phyloP scores from a whole-genome alignment of 2,113 vertebrate genomes.

The Malurus melanocephalus region DNA sequence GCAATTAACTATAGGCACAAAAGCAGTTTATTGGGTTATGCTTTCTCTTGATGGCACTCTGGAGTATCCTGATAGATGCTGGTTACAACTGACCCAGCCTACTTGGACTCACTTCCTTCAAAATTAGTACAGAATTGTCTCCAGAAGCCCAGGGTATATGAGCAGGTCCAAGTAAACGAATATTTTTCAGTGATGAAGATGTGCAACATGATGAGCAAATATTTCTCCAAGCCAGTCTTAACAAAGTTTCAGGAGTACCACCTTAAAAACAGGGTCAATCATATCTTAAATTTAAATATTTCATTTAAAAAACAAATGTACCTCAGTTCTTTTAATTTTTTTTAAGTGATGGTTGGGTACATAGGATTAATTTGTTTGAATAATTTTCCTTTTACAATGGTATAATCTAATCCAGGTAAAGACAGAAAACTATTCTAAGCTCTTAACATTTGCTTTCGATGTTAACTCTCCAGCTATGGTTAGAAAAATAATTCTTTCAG shows the following conservation, averaged over 20 bases:
- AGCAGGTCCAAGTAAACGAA: neutral
- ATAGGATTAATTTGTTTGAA: constrained; percentile 14
- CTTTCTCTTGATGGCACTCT: neutral
- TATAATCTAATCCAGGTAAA: constrained; percentile 64
- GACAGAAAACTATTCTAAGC: constrained; percentile 36
- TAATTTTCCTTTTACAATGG: constrained; percentile 31
- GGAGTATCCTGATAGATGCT: neutral
- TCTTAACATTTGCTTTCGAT: constrained; percentile 66
- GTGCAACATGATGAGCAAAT: neutral
- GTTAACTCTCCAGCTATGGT: constrained; percentile 54
- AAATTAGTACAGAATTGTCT: neutral
- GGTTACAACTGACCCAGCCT: fast-evolving
- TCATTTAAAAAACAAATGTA: neutral
- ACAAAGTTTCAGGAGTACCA: neutral
- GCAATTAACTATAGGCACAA: neutral
- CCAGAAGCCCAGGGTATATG: neutral
- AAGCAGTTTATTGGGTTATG: neutral
- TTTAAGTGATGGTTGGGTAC: neutral
- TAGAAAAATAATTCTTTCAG: constrained; percentile 69
- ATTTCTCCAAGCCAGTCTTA: neutral
- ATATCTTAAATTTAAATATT: neutral
- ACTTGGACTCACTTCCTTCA: neutral
- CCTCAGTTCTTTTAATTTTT: neutral
- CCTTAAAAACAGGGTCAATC: neutral
- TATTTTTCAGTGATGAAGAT: neutral